Base-by-base conservation (phyloP, 1,140 invertebrate genomes). In the Trissolcus basalis region DNA sequence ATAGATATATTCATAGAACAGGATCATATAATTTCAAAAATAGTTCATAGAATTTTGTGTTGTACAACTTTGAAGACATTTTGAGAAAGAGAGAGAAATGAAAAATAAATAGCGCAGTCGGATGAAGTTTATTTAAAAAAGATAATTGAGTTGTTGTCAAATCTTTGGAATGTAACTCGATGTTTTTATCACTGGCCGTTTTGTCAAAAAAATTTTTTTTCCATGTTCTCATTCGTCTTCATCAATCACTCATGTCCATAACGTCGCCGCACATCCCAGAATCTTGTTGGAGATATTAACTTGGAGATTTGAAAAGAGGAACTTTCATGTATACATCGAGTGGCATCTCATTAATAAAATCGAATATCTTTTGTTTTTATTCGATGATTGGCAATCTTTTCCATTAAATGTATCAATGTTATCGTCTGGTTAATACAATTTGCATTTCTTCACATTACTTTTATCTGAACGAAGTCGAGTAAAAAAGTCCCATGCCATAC, bases 151-250 rank as follows among this genome's bases (percentile, higher is more conserved):
- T 0, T 41, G 53, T 58, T 58, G 2, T 44, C 1, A 11, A 15
- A 64, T 41, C 14, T 15, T 15, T n/a, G 56, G 9, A 60, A 39
- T 12, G 39, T n/a, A 15, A 19, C 32, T 10, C 44, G 19, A 39
- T 12, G 9, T 44, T 39, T 59, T 58, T 68, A 68, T 68, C 64
- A 53, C 27, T 32, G 11, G 56, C 49, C 45, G 44, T 56, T 67
- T 67, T 43, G 63, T 67, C 19, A 32, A 44, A 39, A 44, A 11
- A 12, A 39, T 6, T 44, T n/a, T 55, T 44, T 44, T 27, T 36
- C 9, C 43, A 6, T 19, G 27, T 43, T 35, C 13, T 12, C 64
- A 59, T 68, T 59, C 35, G 58, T 68, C 64, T 68, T 59, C 64
- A 68, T 59, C 64, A 59, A 59, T 68, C 55, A 68, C 27, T 51